These are phyloP conservation scores for Calliphora vomitoria DNA, from an alignment of 2,888 invertebrate species.

Conservation along the genomic window DNA sequence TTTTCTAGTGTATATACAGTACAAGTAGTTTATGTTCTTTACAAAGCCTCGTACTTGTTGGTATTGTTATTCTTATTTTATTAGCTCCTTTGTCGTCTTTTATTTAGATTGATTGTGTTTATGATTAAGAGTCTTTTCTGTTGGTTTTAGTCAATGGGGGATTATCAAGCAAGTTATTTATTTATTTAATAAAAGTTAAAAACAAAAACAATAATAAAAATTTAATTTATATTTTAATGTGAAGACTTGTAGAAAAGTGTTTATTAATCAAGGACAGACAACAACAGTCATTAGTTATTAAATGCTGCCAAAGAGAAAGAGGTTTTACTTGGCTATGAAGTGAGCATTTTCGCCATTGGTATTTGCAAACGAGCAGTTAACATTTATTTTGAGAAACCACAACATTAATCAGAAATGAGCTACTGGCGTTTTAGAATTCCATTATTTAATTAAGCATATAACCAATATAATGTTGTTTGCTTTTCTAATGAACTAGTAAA, in stretches of 20 bases:
- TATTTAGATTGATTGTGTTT: conserved; percentile 24
- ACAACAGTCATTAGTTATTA: neutral
- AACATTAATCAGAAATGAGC: too few species aligned
- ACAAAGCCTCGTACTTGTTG: too few species aligned
- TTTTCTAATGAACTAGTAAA: neutral
- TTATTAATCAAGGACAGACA: neutral
- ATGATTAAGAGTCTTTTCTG: conserved; percentile 1
- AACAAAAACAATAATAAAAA: neutral
- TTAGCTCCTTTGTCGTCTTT: conserved; percentile 3
- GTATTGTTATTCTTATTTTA: conserved; percentile 10
- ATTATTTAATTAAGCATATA: neutral
- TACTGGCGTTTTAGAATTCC: too few species aligned
- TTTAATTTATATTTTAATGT: neutral
- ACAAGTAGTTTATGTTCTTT: too few species aligned
- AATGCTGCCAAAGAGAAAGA: too few species aligned
- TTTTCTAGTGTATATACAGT: too few species aligned
- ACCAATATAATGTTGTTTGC: neutral
- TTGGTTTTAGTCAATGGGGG: neutral
- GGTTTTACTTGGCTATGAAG: too few species aligned
- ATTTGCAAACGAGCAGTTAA: too few species aligned
- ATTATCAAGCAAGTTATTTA: neutral
- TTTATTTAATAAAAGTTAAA: neutral
- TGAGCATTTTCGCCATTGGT: too few species aligned
- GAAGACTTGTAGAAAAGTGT: neutral
- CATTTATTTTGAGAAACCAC: too few species aligned